A percentile compares a stretch with the other conserved stretches of the same genome.
Evolutionary conservation across 2,797 vertebrate genomes (phyloP).

Genomic region (Poeciliopsis infans): DNA sequence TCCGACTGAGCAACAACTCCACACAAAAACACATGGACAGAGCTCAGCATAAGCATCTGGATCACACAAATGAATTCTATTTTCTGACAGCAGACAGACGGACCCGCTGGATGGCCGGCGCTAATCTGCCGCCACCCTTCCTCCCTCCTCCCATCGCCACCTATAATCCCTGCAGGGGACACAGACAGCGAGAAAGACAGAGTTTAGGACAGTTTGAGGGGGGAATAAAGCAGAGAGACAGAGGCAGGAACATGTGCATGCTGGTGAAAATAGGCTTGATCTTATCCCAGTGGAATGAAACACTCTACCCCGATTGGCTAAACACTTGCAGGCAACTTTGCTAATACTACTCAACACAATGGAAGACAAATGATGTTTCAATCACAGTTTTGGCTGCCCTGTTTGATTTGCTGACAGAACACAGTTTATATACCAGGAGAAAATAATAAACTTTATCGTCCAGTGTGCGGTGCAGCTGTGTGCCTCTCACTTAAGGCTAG

Average conservation of each 20-base stretch:
- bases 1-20: slow-evolving; percentile 56
- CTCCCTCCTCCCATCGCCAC: slow-evolving; percentile 36
- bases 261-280: slow-evolving; percentile 59
- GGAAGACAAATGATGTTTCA: slow-evolving; percentile 62
- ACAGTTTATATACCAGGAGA: slow-evolving; percentile 36
- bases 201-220: slow-evolving; percentile 34
- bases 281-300: slow-evolving; percentile 53
- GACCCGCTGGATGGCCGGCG: slow-evolving; percentile 59
- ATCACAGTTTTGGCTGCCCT: slow-evolving; percentile 46
- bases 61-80: slow-evolving; percentile 81
- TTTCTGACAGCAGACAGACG: slow-evolving; percentile 80
- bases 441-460: slow-evolving; percentile 64
- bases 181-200: slow-evolving; percentile 31
- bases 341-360: slow-evolving; percentile 61
- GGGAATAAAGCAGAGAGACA: slow-evolving; percentile 3
- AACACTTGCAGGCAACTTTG: slow-evolving; percentile 70
- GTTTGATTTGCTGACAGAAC: slow-evolving; percentile 57
- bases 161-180: slow-evolving; percentile 73
- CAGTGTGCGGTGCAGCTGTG: slow-evolving; percentile 34
- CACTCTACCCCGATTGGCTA: slow-evolving; percentile 45
- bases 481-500: slow-evolving; percentile 42
- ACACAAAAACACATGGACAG: slow-evolving; percentile 38
- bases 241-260: slow-evolving; percentile 38
- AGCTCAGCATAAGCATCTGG: slow-evolving; percentile 78
- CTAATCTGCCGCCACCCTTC: slow-evolving; percentile 71